These are phyloP conservation scores for Limnephilus marmoratus DNA, from an alignment of 2,888 invertebrate species.

Conservation along the genomic window DNA sequence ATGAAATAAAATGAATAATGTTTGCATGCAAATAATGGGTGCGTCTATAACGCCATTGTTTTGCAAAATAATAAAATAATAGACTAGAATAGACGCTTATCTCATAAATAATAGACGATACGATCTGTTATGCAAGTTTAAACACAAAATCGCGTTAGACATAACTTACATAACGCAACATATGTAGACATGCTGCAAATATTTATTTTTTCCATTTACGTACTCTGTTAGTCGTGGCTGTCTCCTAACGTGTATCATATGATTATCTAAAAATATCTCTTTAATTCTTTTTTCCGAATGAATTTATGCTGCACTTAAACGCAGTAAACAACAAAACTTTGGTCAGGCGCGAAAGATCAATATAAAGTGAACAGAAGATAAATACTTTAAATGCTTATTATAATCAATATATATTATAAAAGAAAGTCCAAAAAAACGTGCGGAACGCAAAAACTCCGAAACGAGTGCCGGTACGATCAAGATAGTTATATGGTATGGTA, in stretches of 20 bases:
- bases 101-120: neutral
- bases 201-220: neutral
- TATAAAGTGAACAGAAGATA: neutral
- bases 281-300: neutral
- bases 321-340: neutral
- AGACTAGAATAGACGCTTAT: neutral
- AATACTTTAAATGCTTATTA: neutral
- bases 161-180: neutral
- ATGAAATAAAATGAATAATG: neutral
- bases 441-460: too few relatives aligned
- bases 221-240: neutral
- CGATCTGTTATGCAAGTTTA: neutral
- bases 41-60: neutral
- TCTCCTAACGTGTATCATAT: neutral
- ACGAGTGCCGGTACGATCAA: too few relatives aligned
- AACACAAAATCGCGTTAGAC: neutral
- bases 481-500: too few relatives aligned
- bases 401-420: too few relatives aligned
- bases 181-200: neutral
- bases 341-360: neutral
- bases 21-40: neutral
- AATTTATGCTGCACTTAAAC: neutral
- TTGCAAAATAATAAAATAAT: neutral
- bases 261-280: neutral
- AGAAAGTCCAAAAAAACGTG: too few relatives aligned